phyloP scores from a whole-genome alignment of 2,113 vertebrate genomes.

The Onychorhynchus coronatus region DNA sequence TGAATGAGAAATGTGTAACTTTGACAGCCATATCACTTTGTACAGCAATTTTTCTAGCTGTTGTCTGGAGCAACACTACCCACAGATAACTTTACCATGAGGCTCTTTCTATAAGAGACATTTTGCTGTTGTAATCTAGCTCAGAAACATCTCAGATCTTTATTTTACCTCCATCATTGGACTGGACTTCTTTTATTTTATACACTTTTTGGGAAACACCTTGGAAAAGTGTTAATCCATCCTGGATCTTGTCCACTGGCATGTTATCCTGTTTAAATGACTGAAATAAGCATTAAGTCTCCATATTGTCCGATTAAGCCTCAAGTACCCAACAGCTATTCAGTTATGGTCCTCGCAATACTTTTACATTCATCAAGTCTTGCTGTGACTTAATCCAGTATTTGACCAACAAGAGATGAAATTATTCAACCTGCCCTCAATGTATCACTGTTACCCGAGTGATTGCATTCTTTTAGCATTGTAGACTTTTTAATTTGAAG shows the following conservation, averaged over 20 bases:
- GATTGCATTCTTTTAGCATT: neutral
- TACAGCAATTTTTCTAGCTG: neutral
- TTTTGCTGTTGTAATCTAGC: neutral
- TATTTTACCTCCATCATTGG: neutral
- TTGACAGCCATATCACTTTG: neutral
- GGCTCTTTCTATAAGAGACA: neutral
- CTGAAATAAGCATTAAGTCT: neutral
- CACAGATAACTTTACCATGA: neutral
- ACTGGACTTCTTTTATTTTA: neutral
- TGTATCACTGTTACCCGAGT: neutral
- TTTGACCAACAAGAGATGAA: neutral
- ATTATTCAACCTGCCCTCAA: neutral
- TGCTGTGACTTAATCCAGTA: neutral
- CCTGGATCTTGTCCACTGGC: neutral
- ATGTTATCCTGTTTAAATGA: neutral
- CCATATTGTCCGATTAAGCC: neutral
- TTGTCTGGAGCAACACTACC: neutral
- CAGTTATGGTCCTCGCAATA: neutral
- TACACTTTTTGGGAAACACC: neutral
- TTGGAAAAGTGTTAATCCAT: neutral
- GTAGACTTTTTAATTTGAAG: neutral
- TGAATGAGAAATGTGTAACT: neutral
- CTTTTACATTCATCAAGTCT: neutral
- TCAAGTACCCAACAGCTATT: neutral
- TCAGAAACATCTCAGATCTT: neutral